These are phyloP conservation scores for Bucorvus abyssinicus DNA, from an alignment of 2,797 vertebrate genomes.

Conservation along the genomic window DNA sequence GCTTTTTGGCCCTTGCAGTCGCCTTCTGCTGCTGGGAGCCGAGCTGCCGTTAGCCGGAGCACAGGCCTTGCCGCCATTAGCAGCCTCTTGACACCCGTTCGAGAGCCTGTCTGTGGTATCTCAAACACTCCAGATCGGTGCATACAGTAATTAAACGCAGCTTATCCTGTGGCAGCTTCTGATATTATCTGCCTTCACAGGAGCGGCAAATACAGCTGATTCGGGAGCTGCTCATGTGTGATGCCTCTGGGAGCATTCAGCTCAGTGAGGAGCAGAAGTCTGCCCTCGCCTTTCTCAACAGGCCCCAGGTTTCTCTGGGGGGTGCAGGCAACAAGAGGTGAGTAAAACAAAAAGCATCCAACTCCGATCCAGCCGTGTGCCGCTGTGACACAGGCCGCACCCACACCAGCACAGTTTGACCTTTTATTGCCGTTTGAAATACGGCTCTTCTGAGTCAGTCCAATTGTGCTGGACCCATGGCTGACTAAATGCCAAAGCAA, in stretches of 20 bases:
- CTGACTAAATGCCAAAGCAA: constrained; percentile 17
- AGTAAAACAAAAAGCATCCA: not conserved
- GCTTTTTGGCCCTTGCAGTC: not conserved
- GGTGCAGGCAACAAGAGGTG: constrained; percentile 87
- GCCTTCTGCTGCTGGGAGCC: not conserved
- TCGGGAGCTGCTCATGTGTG: constrained; percentile 90
- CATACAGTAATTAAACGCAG: not conserved
- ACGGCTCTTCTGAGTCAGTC: not conserved
- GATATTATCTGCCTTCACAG: constrained; percentile 67
- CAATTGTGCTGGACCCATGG: not conserved
- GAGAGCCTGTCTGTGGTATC: constrained; percentile 41
- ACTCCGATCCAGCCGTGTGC: not conserved
- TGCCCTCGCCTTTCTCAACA: constrained; percentile 92
- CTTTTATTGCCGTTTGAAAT: not conserved
- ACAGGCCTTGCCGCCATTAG: constrained; percentile 34
- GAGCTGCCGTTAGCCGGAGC: constrained; percentile 46
- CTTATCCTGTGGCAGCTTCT: constrained; percentile 22
- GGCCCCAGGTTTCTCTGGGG: constrained; percentile 75
- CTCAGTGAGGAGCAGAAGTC: constrained; percentile 95
- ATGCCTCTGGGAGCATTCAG: constrained; percentile 91
- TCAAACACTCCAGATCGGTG: not conserved
- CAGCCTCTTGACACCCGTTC: constrained; percentile 27
- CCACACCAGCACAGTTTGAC: not conserved
- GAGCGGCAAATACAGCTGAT: constrained; percentile 96
- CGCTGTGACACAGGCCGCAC: not conserved